Evolutionary conservation across 2,888 invertebrate genomes (phyloP), one percentile per base, ranked within the genome.

Genomic region (Apodemia zela): DNA sequence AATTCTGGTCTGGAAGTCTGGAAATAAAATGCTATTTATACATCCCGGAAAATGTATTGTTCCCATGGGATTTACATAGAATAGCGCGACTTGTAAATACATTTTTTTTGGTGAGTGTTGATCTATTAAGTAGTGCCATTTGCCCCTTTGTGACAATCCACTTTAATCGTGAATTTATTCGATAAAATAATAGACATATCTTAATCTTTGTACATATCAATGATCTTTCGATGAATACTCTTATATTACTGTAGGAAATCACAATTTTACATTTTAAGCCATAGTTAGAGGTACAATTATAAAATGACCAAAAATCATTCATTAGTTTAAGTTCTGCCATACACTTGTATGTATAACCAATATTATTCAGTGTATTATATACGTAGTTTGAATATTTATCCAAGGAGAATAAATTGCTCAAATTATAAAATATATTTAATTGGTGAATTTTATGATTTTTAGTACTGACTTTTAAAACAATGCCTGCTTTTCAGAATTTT

Each of bases 231-330:
- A 54, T 5, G 11, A 25, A 54, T 54, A 54, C 54, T 54, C 54
- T 51, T 18, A 21, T 25, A 25, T 18, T 15, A 6, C 25, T 54
- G 4, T 54, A 54, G 25, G 13, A 25, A 25, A 54, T 54, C 21
- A 54, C 54, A 54, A 21, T 54, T 51, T 54, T 54, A 54, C 25
- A 51, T 21, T 1, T 21, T 21, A 42, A 42, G 42, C 15, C 13
- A 4, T 42, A 54, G 54, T 54, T 13, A 54, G 6, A 54, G 17
- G 17, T 49, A 49, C 25, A 54, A 42, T 42, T 29, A n/a, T 54
- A 21, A 54, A 54, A 54, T 54, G 54, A 54, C 54, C 54, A 54
- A 54, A 54, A 54, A 54, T 54, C 54, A 54, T 54, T 21, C 13
- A 54, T 21, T 6, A 54, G 25, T 54, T 54, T 54, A 54, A 25